phyloP scores from a whole-genome alignment of 30 jellyfish, hydroid and myxozoan species.

The Turritopsis dohrnii region DNA sequence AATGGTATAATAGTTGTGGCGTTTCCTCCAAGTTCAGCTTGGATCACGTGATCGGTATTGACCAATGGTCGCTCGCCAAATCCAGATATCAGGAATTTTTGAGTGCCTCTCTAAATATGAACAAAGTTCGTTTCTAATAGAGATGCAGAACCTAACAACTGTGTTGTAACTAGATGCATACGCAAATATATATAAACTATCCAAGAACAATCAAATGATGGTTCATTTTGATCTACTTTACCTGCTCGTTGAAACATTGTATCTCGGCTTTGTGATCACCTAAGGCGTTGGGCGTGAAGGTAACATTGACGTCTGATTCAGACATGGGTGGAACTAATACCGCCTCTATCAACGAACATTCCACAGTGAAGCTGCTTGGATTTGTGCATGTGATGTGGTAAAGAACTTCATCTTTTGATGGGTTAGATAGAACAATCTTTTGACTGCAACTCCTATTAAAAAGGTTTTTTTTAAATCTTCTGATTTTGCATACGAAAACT shows the following conservation, averaged over 20 bases:
- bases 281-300: slow-evolving; percentile 69
- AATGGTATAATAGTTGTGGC: slow-evolving; percentile 63
- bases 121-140: no score
- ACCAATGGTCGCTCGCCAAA: slow-evolving; percentile 70
- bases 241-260: slow-evolving; percentile 34
- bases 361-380: slow-evolving; percentile 45
- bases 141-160: no score
- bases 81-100: slow-evolving; percentile 51
- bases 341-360: slow-evolving; percentile 12
- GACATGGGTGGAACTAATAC: slow-evolving; percentile 57
- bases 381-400: slow-evolving; percentile 61
- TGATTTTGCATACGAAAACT: not conserved
- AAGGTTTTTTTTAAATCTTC: not conserved
- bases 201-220: no score
- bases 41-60: slow-evolving; percentile 48
- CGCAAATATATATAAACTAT: no score
- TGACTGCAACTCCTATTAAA: slow-evolving; percentile 58
- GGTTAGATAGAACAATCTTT: slow-evolving; percentile 68
- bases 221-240: not conserved
- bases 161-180: no score
- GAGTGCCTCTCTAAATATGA: slow-evolving; percentile 8
- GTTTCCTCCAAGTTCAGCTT: slow-evolving; percentile 56
- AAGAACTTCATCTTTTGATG: slow-evolving; percentile 40
- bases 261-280: slow-evolving; percentile 65
- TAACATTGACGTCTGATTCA: slow-evolving; percentile 59